A percentile compares a stretch with the other conserved stretches of the same genome.
Evolutionary conservation across 2,113 vertebrate species (phyloP).

Genomic region (Cryptotis parvus): DNA sequence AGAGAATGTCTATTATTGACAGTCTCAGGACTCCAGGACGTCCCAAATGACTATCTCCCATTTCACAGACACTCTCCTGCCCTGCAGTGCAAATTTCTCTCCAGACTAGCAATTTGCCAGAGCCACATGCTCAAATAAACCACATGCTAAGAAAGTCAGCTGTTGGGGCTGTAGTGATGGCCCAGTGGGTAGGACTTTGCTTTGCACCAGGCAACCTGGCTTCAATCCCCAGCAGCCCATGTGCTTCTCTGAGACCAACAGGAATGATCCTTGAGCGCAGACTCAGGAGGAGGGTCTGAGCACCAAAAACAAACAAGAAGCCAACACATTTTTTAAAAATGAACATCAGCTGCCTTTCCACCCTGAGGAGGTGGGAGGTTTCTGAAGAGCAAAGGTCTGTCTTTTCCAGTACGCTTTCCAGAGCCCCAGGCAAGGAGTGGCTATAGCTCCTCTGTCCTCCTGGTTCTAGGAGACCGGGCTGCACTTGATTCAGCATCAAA

Average conservation of each 20-base stretch:
- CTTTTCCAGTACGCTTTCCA: slow-evolving; percentile 42
- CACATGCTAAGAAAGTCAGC: background rate
- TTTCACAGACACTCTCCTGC: background rate
- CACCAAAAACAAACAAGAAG: too few relatives aligned
- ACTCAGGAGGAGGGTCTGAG: too few relatives aligned
- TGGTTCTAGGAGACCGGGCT: slow-evolving; percentile 25
- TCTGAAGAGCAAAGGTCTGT: slow-evolving; percentile 36
- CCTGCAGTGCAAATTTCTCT: slow-evolving; percentile 22
- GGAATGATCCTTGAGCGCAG: too few relatives aligned
- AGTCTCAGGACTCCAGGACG: background rate
- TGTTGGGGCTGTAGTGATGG: background rate
- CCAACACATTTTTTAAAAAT: too few relatives aligned
- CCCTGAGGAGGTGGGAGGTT: background rate
- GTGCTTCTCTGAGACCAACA: too few relatives aligned
- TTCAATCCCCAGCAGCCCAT: too few relatives aligned
- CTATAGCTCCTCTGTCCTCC: slow-evolving; percentile 4
- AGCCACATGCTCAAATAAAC: too few relatives aligned
- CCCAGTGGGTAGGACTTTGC: too few relatives aligned
- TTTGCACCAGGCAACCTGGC: too few relatives aligned
- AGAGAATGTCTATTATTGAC: background rate
- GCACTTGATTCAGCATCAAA: slow-evolving; percentile 41
- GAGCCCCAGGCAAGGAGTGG: background rate
- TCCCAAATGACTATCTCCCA: too few relatives aligned
- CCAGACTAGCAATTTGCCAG: background rate
- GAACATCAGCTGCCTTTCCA: background rate